phyloP scores from a whole-genome alignment of 1,140 invertebrate species.

The Drosophila tristis region DNA sequence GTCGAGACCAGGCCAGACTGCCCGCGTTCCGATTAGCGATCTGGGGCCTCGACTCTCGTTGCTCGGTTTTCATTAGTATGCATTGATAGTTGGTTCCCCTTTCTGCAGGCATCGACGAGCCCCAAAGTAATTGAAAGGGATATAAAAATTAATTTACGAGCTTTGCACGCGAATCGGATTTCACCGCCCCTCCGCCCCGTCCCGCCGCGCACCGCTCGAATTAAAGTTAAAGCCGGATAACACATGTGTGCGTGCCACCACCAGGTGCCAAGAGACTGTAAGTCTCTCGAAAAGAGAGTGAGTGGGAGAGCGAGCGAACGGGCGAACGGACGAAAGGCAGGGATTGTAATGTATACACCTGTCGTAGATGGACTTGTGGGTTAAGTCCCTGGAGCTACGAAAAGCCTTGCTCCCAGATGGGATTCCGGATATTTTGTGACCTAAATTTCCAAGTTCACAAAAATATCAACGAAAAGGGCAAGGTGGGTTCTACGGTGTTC shows the following conservation, averaged over 20 bases:
- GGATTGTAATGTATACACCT: slow-evolving; percentile 13
- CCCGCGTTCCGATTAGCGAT: slow-evolving; percentile 33
- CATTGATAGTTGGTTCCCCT: slow-evolving; percentile 54
- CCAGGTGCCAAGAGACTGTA: no score
- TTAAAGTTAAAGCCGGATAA: slow-evolving; percentile 3
- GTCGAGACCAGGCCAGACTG: not conserved
- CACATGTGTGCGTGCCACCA: not conserved
- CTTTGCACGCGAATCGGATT: slow-evolving; percentile 42
- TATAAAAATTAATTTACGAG: slow-evolving; percentile 74
- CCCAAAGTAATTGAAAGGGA: slow-evolving; percentile 63
- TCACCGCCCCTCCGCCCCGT: no score
- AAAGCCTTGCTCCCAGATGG: not conserved
- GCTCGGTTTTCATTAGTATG: slow-evolving; percentile 62
- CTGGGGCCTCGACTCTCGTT: not conserved
- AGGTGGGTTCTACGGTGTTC: no score
- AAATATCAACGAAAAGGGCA: no score
- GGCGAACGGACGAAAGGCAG: not conserved
- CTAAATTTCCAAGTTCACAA: not conserved
- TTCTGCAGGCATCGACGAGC: slow-evolving; percentile 23
- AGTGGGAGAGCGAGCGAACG: no score
- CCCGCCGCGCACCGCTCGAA: not conserved
- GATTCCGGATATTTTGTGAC: not conserved
- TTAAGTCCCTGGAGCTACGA: not conserved
- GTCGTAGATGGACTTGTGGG: not conserved
- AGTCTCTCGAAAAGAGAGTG: no score